phyloP scores from a whole-genome alignment of 2,888 invertebrate genomes.

The Chaetogeoica ovagalla region DNA sequence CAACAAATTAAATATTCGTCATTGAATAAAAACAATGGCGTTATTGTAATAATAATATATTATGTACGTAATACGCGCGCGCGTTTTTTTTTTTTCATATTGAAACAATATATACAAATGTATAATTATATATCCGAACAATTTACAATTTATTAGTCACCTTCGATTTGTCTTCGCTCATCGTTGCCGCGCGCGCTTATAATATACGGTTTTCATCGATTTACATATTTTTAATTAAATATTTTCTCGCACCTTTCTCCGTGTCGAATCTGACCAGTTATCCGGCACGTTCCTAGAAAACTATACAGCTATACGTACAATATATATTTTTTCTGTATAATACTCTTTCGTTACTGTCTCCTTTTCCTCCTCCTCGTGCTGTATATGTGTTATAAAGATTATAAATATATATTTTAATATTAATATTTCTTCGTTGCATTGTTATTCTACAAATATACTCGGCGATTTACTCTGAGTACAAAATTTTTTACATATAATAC shows the following conservation, averaged over 20 bases:
- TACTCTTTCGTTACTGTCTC: no score
- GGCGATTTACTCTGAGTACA: no score
- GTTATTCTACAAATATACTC: no score
- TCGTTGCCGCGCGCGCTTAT: not conserved
- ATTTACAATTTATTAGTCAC: constrained; percentile 25
- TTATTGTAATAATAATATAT: not conserved
- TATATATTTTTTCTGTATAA: no score
- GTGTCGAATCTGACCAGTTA: not conserved
- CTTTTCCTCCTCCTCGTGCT: no score
- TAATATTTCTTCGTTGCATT: no score
- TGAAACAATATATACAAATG: not conserved
- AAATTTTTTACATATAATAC: no score
- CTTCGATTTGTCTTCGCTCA: constrained; percentile 42
- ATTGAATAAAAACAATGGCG: constrained; percentile 35
- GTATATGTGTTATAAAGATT: no score
- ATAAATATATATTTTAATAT: no score
- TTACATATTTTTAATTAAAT: constrained; percentile 4
- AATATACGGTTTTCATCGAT: constrained; percentile 2
- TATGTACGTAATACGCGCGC: no score
- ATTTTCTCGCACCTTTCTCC: not conserved
- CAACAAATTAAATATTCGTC: constrained; percentile 19
- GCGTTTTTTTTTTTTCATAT: not conserved
- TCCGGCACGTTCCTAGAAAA: not conserved
- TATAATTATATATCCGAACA: not conserved
- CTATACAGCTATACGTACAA: not conserved